Conservation (phyloP, 1,140 invertebrate species). For the Achatina immaculata region DNA sequence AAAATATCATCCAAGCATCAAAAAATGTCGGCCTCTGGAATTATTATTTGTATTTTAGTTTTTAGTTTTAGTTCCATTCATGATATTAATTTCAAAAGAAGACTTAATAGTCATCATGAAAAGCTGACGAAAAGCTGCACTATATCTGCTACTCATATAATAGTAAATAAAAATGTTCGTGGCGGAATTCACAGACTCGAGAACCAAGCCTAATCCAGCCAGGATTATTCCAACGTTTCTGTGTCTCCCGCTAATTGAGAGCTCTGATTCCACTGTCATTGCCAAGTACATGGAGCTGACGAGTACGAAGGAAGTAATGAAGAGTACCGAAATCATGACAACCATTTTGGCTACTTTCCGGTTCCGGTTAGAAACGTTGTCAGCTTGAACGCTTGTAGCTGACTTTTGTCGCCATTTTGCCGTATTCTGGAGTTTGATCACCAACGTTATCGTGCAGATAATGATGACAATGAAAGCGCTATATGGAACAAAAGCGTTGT, state of each 20-base stretch:
- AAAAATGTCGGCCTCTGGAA: too few species aligned
- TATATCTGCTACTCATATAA: too few species aligned
- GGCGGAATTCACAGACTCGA: constrained; percentile 9
- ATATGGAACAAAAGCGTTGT: not conserved
- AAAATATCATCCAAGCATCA: too few species aligned
- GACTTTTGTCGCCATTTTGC: not conserved
- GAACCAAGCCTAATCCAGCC: not conserved
- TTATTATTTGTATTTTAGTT: too few species aligned
- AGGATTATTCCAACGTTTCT: not conserved
- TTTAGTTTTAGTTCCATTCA: too few species aligned
- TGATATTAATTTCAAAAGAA: too few species aligned
- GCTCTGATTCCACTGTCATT: not conserved
- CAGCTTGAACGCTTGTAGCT: not conserved
- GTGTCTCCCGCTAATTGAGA: not conserved
- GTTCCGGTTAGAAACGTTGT: too few species aligned
- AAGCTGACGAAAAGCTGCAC: too few species aligned
- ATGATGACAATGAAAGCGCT: not conserved
- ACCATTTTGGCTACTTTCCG: too few species aligned
- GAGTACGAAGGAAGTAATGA: not conserved
- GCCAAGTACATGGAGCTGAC: not conserved
- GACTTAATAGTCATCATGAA: too few species aligned
- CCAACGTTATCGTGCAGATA: not conserved
- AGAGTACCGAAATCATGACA: too few species aligned
- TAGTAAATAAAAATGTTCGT: too few species aligned
- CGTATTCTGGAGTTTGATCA: not conserved